These are phyloP conservation scores for Peromyscus attwateri DNA, from an alignment of 2,797 vertebrate species.

Conservation along the genomic window DNA sequence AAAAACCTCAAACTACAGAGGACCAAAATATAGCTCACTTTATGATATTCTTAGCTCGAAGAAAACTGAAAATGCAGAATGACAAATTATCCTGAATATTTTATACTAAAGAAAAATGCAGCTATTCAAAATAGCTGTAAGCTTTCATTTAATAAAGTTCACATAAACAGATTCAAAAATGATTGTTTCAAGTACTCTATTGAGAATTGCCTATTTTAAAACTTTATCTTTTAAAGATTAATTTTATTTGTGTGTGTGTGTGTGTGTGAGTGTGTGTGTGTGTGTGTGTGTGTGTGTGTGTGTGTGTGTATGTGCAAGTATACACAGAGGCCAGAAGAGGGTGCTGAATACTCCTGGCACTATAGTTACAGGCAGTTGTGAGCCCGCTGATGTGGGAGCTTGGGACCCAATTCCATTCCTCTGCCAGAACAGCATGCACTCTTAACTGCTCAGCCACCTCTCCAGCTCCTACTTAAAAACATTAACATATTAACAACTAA, in stretches of 20 bases:
- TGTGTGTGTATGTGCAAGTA: too few species aligned
- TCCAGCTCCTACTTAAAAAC: background rate
- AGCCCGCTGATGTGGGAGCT: background rate
- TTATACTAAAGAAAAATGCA: background rate
- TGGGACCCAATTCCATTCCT: background rate
- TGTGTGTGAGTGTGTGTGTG: background rate
- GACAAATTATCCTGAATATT: conserved; percentile 43
- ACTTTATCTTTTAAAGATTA: background rate
- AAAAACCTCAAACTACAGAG: conserved; percentile 45
- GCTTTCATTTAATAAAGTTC: conserved; percentile 25
- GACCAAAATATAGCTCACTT: background rate
- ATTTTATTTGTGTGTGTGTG: background rate
- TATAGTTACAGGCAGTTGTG: background rate
- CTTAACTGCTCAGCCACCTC: background rate
- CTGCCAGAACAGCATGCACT: background rate
- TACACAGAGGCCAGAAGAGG: background rate
- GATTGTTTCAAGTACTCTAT: background rate
- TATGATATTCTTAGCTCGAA: background rate
- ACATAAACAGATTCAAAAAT: conserved; percentile 37
- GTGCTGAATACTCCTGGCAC: too few species aligned
- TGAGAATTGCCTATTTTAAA: background rate
- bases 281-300: too few species aligned
- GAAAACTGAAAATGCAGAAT: background rate
- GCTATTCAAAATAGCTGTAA: conserved; percentile 40
- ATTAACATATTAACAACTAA: background rate